These are phyloP conservation scores for Porites evermanni DNA, from an alignment of 92 coral and sea anemone genomes.

Conservation along the genomic window DNA sequence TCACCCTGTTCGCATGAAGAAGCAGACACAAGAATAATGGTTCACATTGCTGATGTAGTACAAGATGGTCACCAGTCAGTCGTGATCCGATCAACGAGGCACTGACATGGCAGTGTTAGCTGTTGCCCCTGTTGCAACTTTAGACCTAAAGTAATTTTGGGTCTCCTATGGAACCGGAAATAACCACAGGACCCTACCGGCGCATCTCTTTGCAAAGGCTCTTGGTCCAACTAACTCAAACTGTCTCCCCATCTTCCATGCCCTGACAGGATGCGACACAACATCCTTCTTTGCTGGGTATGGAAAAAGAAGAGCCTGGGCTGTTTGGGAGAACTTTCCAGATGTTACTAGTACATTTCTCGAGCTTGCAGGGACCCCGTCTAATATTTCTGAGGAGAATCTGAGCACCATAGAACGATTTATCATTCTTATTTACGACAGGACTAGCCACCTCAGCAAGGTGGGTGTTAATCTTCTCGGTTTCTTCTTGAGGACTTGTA, in stretches of 20 bases:
- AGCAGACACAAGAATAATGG: not conserved
- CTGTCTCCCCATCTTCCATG: not conserved
- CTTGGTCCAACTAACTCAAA: too few relatives aligned
- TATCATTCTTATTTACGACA: too few relatives aligned
- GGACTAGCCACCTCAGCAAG: too few relatives aligned
- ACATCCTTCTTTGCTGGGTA: not conserved
- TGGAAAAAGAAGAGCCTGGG: not conserved
- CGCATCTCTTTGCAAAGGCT: too few relatives aligned
- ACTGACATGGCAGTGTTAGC: not conserved
- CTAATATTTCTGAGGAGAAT: not conserved
- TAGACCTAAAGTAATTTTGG: not conserved
- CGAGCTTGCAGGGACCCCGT: not conserved
- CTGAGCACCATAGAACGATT: not conserved
- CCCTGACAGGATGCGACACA: not conserved
- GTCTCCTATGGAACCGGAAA: too few relatives aligned
- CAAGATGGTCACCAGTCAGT: not conserved
- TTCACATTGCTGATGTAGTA: too few relatives aligned
- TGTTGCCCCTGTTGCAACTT: not conserved
- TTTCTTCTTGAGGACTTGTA: too few relatives aligned
- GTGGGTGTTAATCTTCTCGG: too few relatives aligned
- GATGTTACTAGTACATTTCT: not conserved
- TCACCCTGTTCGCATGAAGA: not conserved
- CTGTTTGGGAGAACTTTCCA: not conserved
- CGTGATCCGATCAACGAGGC: not conserved
- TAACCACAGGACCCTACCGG: too few relatives aligned